Conservation (phyloP, 64 coral and sea anemone species). For the Porites lutea region DNA sequence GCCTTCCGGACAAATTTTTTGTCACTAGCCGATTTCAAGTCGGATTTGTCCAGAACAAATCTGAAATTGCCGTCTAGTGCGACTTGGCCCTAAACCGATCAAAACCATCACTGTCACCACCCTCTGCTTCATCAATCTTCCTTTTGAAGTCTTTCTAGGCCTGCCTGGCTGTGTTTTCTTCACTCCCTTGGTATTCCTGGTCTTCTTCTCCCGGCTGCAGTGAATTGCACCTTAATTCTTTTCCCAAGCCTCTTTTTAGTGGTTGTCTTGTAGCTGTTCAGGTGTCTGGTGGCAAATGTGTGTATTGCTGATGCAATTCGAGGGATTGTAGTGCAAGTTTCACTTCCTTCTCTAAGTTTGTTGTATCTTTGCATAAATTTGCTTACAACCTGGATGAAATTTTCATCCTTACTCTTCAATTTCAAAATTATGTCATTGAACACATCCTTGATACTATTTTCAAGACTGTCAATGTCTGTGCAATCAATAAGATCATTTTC, state of each 20-base stretch:
- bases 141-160: conserved; percentile 14
- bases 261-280: background rate
- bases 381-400: conserved; percentile 6
- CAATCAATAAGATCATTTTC: too few species aligned
- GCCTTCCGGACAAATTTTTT: too few species aligned
- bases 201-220: too few species aligned
- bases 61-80: too few species aligned
- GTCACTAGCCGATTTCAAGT: too few species aligned
- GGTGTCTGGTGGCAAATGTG: too few species aligned
- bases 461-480: too few species aligned
- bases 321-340: too few species aligned
- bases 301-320: too few species aligned
- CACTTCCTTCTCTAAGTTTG: background rate
- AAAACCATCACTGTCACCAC: background rate
- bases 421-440: too few species aligned
- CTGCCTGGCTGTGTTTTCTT: conserved; percentile 36
- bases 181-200: conserved; percentile 2
- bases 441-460: too few species aligned
- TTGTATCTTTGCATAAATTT: conserved; percentile 19
- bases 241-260: conserved; percentile 27
- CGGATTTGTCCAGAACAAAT: too few species aligned
- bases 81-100: background rate
- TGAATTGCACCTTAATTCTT: conserved; percentile 13
- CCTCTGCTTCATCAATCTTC: conserved; percentile 8
- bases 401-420: background rate